Percentiles rank a stretch among this genome's conserved stretches.
phyloP scores from a whole-genome alignment of 2,797 vertebrate genomes.

The Periophthalmus magnuspinnatus region DNA sequence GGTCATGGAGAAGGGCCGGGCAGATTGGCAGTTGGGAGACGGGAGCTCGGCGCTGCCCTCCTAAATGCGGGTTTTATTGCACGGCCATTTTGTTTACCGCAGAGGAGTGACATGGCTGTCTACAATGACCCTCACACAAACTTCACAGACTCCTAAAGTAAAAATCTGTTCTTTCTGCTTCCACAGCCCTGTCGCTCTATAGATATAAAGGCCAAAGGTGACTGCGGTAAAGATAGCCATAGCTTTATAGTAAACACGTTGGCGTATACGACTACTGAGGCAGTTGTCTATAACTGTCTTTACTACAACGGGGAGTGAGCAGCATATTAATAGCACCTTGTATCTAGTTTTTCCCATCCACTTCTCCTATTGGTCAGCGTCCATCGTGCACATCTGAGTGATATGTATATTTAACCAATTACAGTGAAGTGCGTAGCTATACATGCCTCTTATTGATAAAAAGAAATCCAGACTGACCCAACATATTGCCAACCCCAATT shows the following conservation, averaged over 20 bases:
- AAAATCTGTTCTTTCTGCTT: slow-evolving; percentile 28
- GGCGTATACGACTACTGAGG: not conserved
- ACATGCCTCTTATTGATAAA: no score
- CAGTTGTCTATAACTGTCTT: not conserved
- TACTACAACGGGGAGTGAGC: not conserved
- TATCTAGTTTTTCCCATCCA: no score
- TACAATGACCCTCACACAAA: slow-evolving; percentile 36
- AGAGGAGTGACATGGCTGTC: slow-evolving; percentile 43
- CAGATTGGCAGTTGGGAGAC: slow-evolving; percentile 51
- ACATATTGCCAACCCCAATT: not conserved
- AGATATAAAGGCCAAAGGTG: slow-evolving; percentile 40
- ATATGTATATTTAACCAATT: no score
- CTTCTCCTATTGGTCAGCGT: no score
- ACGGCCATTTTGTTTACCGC: slow-evolving; percentile 62
- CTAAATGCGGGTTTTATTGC: slow-evolving; percentile 60
- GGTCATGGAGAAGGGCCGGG: slow-evolving; percentile 38
- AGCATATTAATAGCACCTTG: not conserved
- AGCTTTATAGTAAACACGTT: slow-evolving; percentile 10
- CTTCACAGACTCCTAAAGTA: slow-evolving; percentile 25
- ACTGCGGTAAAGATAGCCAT: slow-evolving; percentile 17
- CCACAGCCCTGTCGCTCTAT: slow-evolving; percentile 15
- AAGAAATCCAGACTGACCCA: not conserved
- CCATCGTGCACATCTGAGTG: no score
- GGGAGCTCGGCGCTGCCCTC: slow-evolving; percentile 51
- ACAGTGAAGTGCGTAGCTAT: no score